Conservation (phyloP, 2,797 vertebrate species). For the Aphelocoma californica region DNA sequence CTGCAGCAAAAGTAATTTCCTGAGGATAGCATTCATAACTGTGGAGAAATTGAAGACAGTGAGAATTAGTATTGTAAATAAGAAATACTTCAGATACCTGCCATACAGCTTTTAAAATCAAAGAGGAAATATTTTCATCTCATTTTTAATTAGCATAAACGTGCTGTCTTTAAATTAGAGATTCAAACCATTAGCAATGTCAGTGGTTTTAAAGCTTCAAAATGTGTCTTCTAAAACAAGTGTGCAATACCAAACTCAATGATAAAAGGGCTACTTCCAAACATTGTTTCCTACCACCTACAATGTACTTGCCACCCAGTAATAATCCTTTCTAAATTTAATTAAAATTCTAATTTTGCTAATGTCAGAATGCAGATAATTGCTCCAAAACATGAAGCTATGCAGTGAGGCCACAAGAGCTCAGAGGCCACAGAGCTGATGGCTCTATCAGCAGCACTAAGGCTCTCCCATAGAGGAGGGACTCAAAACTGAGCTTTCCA, state of each 20-base stretch:
- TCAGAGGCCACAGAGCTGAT: background rate
- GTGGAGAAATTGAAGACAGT: background rate
- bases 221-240: background rate
- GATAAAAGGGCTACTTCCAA: background rate
- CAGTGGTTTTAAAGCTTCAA: background rate
- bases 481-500: background rate
- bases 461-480: background rate
- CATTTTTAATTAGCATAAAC: background rate
- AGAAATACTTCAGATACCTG: background rate
- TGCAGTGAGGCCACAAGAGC: accelerated
- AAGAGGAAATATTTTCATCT: background rate
- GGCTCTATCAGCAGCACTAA: background rate
- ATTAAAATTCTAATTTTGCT: background rate
- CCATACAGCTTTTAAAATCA: background rate
- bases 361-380: background rate
- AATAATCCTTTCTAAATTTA: background rate
- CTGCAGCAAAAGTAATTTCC: background rate
- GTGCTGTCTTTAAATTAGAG: background rate
- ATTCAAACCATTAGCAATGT: background rate
- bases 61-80: background rate
- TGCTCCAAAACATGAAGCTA: background rate
- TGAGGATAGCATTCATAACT: background rate
- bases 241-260: background rate
- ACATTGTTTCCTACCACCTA: background rate
- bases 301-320: background rate